Evolutionary conservation across 2,113 vertebrate genomes (phyloP).

Genomic region (Benitochromis conjunctus): DNA sequence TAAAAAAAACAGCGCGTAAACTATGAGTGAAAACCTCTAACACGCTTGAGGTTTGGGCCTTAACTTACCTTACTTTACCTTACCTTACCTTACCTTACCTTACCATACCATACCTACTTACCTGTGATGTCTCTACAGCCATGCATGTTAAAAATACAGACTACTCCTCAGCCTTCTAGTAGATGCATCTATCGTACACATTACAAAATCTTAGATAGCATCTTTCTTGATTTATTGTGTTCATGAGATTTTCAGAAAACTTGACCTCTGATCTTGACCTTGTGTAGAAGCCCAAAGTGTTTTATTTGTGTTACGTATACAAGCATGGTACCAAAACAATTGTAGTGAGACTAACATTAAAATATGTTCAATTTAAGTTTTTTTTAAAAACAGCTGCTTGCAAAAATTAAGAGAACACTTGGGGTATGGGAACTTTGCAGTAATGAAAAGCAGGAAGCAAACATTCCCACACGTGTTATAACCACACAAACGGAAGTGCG

Average conservation of each 20-base stretch:
- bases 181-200: neutral
- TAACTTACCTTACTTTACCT: too few relatives aligned
- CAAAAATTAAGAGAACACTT: neutral
- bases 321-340: rapidly evolving
- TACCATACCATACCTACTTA: neutral
- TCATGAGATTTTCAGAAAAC: neutral
- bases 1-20: neutral
- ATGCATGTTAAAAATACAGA: neutral
- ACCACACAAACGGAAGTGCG: neutral
- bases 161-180: neutral
- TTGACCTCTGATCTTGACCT: too few relatives aligned
- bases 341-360: neutral
- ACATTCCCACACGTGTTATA: neutral
- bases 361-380: neutral
- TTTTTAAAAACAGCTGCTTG: neutral
- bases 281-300: neutral
- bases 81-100: too few relatives aligned
- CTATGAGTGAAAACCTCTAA: neutral
- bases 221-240: neutral
- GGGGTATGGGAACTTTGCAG: neutral
- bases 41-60: neutral
- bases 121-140: rapidly evolving
- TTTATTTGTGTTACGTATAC: neutral
- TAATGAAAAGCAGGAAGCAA: neutral
- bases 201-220: neutral